phyloP scores from a whole-genome alignment of 2,797 vertebrate species.

The Rachycentron canadum region DNA sequence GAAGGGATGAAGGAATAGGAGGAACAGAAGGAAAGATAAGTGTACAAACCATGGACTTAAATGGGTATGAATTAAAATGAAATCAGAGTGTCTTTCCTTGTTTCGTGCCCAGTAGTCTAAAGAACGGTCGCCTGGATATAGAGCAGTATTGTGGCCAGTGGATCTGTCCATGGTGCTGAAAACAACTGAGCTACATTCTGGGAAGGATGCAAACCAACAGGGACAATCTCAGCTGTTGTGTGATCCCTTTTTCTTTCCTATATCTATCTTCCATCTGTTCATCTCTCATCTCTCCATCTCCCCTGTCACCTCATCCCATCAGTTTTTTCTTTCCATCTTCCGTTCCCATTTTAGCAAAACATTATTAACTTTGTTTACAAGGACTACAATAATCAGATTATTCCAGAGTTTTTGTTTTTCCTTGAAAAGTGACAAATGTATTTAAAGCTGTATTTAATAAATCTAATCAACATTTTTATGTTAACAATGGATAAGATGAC shows the following conservation, averaged over 20 bases:
- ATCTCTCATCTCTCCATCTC: not conserved
- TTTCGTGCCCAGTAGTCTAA: not conserved
- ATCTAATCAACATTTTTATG: not conserved
- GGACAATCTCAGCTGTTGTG: not conserved
- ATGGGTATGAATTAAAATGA: not conserved
- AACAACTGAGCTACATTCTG: not conserved
- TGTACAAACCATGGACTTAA: not conserved
- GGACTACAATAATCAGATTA: not conserved
- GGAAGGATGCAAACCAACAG: conserved; percentile 1
- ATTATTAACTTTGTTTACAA: conserved; percentile 13
- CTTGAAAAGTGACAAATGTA: not conserved
- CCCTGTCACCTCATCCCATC: not conserved
- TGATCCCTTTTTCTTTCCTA: not conserved
- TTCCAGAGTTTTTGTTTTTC: not conserved
- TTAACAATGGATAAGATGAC: not conserved
- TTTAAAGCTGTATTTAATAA: not conserved
- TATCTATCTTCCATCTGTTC: conserved; percentile 23
- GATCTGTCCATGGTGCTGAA: conserved; percentile 48
- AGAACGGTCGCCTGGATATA: not conserved
- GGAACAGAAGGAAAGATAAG: not conserved
- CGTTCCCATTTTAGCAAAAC: not conserved
- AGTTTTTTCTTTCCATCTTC: conserved; percentile 2
- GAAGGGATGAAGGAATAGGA: not conserved
- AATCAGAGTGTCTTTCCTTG: not conserved
- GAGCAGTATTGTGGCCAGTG: not conserved